Conservation (phyloP, 2,113 vertebrate species). For the Onychostoma macrolepis region DNA sequence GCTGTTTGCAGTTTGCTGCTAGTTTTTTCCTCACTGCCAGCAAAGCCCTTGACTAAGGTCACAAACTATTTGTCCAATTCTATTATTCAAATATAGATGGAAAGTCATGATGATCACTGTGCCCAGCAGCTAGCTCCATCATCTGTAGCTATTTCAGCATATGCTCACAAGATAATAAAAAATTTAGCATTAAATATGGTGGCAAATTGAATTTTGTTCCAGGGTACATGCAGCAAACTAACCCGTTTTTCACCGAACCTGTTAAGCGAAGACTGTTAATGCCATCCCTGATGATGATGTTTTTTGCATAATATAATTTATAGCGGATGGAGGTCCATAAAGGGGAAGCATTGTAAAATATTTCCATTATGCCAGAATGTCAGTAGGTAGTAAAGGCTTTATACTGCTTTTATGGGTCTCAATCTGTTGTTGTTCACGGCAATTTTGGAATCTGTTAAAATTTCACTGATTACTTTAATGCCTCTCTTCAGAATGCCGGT, state of each 20-base stretch:
- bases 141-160: conserved; percentile 90
- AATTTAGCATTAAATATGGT: conserved; percentile 90
- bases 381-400: conserved; percentile 81
- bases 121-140: conserved; percentile 93
- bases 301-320: conserved; percentile 87
- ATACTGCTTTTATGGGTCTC: conserved; percentile 73
- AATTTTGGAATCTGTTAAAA: conserved; percentile 70
- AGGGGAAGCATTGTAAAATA: conserved; percentile 83
- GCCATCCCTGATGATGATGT: conserved; percentile 84
- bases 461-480: conserved; percentile 63
- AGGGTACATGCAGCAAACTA: conserved; percentile 86
- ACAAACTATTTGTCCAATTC: conserved; percentile 85
- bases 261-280: conserved; percentile 90
- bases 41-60: conserved; percentile 96
- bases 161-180: conserved; percentile 95
- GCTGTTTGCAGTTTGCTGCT: conserved; percentile 60
- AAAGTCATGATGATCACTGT: conserved; percentile 83
- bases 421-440: conserved; percentile 79
- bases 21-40: conserved; percentile 75
- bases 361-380: conserved; percentile 84
- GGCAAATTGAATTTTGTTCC: conserved; percentile 93
- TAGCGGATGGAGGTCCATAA: conserved; percentile 77
- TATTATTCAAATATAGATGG: conserved; percentile 87
- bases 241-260: conserved; percentile 76
- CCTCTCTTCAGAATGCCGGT: conserved; percentile 40